phyloP scores from a whole-genome alignment of 2,797 vertebrate genomes.

The Buphagus erythrorhynchus region DNA sequence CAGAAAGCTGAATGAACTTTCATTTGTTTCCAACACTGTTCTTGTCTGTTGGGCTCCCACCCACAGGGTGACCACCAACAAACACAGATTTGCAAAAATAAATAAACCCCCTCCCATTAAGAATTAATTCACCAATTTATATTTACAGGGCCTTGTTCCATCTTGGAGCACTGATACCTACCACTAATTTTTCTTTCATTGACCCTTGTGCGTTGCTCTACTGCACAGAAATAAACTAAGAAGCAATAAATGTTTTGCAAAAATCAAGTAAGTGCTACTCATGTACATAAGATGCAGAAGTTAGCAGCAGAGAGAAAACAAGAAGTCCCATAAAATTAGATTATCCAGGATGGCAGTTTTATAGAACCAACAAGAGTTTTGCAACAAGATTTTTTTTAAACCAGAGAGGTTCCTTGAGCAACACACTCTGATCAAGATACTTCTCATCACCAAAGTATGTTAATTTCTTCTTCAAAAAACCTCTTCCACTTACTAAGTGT shows the following conservation, averaged over 20 bases:
- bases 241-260: background rate
- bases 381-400: background rate
- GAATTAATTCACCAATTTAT: background rate
- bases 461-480: background rate
- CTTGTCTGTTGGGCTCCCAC: background rate
- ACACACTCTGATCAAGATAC: background rate
- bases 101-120: background rate
- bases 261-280: background rate
- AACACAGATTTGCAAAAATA: background rate
- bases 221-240: background rate
- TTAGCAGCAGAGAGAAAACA: background rate
- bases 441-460: background rate
- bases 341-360: constrained; percentile 26
- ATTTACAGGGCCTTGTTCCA: background rate
- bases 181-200: background rate
- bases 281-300: background rate
- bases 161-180: background rate
- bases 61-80: background rate
- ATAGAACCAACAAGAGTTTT: background rate
- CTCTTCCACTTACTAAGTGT: background rate
- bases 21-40: background rate
- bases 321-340: background rate
- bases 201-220: background rate
- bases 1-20: background rate
- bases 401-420: constrained; percentile 5